These are phyloP conservation scores for Coturnix japonica DNA, from an alignment of 2,113 vertebrate genomes.

Conservation along the genomic window DNA sequence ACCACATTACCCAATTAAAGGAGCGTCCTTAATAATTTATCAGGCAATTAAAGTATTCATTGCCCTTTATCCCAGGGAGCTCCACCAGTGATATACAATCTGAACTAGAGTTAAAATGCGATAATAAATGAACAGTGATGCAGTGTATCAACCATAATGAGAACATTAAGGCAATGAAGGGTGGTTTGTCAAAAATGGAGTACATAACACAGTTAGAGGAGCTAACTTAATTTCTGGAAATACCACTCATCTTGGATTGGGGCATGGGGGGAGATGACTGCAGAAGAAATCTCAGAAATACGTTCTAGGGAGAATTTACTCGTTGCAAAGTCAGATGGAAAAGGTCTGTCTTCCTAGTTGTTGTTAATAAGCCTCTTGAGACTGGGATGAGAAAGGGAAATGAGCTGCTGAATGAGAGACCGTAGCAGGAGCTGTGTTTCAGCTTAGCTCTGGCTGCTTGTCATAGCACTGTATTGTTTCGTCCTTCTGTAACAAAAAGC, in stretches of 20 bases:
- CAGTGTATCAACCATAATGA: conserved; percentile 63
- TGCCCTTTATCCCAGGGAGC: conserved; percentile 61
- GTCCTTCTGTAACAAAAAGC: neutral
- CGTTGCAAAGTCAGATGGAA: neutral
- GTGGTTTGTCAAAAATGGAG: conserved; percentile 36
- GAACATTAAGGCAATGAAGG: conserved; percentile 51
- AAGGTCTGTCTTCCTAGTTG: neutral
- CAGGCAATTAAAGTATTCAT: conserved; percentile 67
- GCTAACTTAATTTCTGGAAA: conserved; percentile 62
- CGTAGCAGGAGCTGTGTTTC: neutral
- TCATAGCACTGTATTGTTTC: neutral
- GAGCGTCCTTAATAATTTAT: conserved; percentile 69
- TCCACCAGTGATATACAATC: conserved; percentile 23
- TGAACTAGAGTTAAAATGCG: conserved; percentile 48
- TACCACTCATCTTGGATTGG: conserved; percentile 2
- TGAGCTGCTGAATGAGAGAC: neutral
- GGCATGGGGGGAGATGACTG: neutral
- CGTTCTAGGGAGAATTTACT: neutral
- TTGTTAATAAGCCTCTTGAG: conserved; percentile 23
- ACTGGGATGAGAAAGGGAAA: conserved; percentile 4
- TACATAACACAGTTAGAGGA: neutral
- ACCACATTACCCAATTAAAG: conserved; percentile 61
- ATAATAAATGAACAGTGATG: conserved; percentile 40
- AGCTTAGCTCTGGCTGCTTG: conserved; percentile 1
- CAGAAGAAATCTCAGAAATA: neutral